A percentile compares a stretch with the other conserved stretches of the same genome.
phyloP scores from a whole-genome alignment of 2,113 vertebrate species.

The Ceratotherium simum region DNA sequence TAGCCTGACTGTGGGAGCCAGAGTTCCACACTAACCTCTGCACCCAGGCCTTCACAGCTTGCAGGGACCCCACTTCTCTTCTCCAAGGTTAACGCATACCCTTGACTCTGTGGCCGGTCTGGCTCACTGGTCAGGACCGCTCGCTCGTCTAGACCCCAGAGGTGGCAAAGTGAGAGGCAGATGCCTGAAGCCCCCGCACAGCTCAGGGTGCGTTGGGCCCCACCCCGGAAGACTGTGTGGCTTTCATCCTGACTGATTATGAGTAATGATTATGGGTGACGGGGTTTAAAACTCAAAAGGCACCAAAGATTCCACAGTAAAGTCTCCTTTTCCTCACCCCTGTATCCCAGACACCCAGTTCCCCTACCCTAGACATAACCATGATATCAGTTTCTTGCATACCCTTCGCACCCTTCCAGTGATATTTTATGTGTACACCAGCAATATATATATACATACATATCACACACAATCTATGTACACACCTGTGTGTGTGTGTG shows the following conservation, averaged over 20 bases:
- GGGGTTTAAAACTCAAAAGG: not conserved
- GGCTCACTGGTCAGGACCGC: not conserved
- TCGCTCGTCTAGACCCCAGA: not conserved
- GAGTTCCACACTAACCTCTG: not conserved
- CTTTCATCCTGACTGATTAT: not conserved
- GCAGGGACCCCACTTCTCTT: not conserved
- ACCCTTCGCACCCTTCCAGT: not conserved
- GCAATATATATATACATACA: not conserved
- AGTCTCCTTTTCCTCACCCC: not conserved
- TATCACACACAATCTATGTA: too few species aligned
- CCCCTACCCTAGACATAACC: not conserved
- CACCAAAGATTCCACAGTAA: not conserved
- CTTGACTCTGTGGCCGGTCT: not conserved
- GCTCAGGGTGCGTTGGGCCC: not conserved
- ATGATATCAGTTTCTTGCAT: not conserved
- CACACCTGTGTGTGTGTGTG: not conserved
- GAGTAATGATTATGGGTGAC: not conserved
- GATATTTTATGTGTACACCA: not conserved
- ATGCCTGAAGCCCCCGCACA: fast-evolving
- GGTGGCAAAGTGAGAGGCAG: fast-evolving
- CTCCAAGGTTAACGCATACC: not conserved
- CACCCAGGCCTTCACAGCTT: not conserved
- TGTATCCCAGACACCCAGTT: not conserved
- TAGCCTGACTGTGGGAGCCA: not conserved
- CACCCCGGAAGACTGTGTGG: not conserved